These are phyloP conservation scores for Antheraea pernyi DNA, from an alignment of 1,140 invertebrate genomes.

Conservation along the genomic window DNA sequence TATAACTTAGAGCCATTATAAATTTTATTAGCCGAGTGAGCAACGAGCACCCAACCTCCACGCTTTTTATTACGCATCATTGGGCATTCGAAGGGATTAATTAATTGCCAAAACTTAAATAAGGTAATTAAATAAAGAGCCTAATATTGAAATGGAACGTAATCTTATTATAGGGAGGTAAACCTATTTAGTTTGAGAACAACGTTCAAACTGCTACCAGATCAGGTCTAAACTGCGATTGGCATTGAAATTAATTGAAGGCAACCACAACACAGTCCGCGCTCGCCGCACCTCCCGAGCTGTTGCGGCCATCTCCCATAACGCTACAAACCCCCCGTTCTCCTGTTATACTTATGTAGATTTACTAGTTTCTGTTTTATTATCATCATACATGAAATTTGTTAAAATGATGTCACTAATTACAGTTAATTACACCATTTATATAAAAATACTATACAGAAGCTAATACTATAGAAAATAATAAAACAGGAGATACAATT, in stretches of 20 bases:
- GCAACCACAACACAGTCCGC: conserved; percentile 6
- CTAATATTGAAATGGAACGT: neutral
- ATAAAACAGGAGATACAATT: no score
- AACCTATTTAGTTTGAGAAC: neutral
- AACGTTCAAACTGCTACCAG: neutral
- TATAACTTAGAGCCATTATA: neutral
- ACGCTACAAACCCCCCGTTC: neutral
- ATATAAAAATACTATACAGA: no score
- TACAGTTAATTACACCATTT: neutral
- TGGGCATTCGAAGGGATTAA: neutral
- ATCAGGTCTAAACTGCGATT: conserved; percentile 24
- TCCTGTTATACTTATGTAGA: no score
- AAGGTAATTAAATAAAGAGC: neutral
- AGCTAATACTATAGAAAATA: no score
- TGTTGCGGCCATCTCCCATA: neutral
- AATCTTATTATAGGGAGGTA: neutral
- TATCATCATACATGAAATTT: no score
- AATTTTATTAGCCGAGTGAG: neutral
- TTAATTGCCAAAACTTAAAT: neutral
- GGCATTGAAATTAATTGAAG: conserved; percentile 35
- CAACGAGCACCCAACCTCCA: neutral
- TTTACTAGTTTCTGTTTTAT: neutral
- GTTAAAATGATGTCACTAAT: neutral
- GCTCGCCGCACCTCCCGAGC: neutral
- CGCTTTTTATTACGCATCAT: neutral